Evolutionary conservation across 2,113 vertebrate species (phyloP).

Genomic region (Sinocyclocheilus rhinocerous): DNA sequence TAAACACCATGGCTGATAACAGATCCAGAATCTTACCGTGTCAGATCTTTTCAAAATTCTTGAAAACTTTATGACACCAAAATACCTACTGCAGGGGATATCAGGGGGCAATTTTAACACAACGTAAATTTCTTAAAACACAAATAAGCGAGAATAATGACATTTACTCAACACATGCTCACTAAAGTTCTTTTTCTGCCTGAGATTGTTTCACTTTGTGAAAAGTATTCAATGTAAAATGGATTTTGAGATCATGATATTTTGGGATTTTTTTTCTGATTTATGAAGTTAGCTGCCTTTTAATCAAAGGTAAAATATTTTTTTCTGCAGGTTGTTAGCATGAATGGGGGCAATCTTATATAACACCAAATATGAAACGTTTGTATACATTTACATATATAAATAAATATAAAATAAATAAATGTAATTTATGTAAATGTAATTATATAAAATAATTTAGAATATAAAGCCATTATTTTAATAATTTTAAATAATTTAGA

Average conservation of each 20-base stretch:
- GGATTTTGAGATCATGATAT: not conserved
- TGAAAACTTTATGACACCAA: constrained; percentile 11
- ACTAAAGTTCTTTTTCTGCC: not conserved
- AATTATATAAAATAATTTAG: not conserved
- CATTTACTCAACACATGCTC: not conserved
- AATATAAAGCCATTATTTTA: not conserved
- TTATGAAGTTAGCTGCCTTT: not conserved
- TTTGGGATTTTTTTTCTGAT: not conserved
- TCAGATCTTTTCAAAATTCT: constrained; percentile 14
- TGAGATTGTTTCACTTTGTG: not conserved
- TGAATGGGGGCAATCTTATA: not conserved
- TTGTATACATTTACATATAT: too few relatives aligned
- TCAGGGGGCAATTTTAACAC: not conserved
- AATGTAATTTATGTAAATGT: not conserved
- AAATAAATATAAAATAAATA: not conserved
- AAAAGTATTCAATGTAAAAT: not conserved
- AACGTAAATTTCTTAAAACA: not conserved
- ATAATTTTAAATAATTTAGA: not conserved
- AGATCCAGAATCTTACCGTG: not conserved
- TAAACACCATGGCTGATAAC: constrained; percentile 25
- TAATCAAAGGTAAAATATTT: not conserved
- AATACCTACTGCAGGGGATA: not conserved
- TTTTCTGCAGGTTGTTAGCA: not conserved
- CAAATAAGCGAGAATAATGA: not conserved
- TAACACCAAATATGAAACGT: not conserved